Percentiles rank a stretch among this genome's conserved stretches.
Evolutionary conservation across 2,113 vertebrate genomes (phyloP).

Genomic region (Colistium nudipinnis): DNA sequence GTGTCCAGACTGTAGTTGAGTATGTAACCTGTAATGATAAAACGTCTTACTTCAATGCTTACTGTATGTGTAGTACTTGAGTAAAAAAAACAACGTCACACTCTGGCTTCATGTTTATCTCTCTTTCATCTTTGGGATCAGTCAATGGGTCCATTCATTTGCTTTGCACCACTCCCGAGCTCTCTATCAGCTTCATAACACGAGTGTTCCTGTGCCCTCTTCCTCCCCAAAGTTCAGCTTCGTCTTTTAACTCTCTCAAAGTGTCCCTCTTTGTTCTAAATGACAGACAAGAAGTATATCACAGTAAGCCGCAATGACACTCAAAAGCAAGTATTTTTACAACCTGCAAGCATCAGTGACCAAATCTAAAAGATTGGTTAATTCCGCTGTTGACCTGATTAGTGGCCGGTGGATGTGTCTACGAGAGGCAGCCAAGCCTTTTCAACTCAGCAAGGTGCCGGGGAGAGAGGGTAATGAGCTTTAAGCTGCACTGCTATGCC

Average conservation of each 20-base stretch:
- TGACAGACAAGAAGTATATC: conserved; percentile 80
- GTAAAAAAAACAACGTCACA: too few relatives aligned
- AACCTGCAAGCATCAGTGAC: conserved; percentile 84
- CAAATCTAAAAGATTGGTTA: conserved; percentile 85
- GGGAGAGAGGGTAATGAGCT: conserved; percentile 83
- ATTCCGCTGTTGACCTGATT: conserved; percentile 86
- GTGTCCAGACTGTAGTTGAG: too few relatives aligned
- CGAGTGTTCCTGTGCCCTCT: conserved; percentile 5
- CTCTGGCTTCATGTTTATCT: too few relatives aligned
- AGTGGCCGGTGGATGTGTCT: conserved; percentile 81
- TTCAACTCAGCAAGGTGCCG: conserved; percentile 85
- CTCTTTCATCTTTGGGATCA: too few relatives aligned
- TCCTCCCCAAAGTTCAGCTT: conserved; percentile 45
- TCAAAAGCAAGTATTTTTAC: conserved; percentile 86
- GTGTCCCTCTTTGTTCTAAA: conserved; percentile 76
- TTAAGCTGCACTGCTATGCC: conserved; percentile 82
- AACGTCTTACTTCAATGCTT: too few relatives aligned
- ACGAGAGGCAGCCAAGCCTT: conserved; percentile 80
- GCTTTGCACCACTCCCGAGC: not conserved
- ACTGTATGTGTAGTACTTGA: too few relatives aligned
- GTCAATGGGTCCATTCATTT: conserved; percentile 5
- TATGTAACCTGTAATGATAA: too few relatives aligned
- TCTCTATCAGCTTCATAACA: conserved; percentile 19
- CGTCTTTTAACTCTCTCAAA: conserved; percentile 57
- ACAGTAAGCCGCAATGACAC: conserved; percentile 80